Base-by-base conservation (phyloP, 2,888 invertebrate species). In the Nemotelus nigrinus region DNA sequence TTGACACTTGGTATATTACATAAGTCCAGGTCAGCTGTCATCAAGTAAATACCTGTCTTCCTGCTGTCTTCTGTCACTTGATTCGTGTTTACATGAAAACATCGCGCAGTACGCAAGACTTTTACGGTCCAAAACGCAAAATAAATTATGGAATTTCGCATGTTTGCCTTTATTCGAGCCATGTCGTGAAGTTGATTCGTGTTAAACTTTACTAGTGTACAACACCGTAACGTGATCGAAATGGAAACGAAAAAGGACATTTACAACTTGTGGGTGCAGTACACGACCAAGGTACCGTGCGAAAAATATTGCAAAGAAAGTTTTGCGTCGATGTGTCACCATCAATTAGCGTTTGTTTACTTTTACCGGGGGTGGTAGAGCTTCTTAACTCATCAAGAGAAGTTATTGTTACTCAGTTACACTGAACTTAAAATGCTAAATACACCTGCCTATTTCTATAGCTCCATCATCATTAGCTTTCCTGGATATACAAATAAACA, bases 221-320 rank as follows among this genome's bases (percentile, higher is more conserved):
- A 47, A 25, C 41, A n/a, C 41, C n/a, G 70, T 70, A 55, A 41
- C 70, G 70, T 47, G 55, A 10, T 50, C 7, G 58, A 50, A 43
- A 86, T 86, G 86, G 86, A 86, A 81, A 81, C 83, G 45, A 89
- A 88, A 82, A 88, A 87, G 81, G 89, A 89, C 82, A 89, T 89
- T 81, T 89, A 89, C 83, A 88, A 88, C 82, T 84, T 88, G 78
- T 89, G 89, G 89, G 86, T 89, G 81, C 88, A 89, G 83, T 89
- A 89, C 82, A 89, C 89, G 80, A 89, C 89, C 77, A 89, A 89
- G 88, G 89, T 89, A 84, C 60, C 48, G 41, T 7, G 50, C 57
- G 50, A 53, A 48, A 63, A 72, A 39, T 48, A 39, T 43, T 57
- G 7, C 39, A 76, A 63, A n/a, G 47, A 47, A 53, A 6, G 44